These are phyloP conservation scores for Fregata magnificens DNA, from an alignment of 2,113 vertebrate species.

Conservation along the genomic window DNA sequence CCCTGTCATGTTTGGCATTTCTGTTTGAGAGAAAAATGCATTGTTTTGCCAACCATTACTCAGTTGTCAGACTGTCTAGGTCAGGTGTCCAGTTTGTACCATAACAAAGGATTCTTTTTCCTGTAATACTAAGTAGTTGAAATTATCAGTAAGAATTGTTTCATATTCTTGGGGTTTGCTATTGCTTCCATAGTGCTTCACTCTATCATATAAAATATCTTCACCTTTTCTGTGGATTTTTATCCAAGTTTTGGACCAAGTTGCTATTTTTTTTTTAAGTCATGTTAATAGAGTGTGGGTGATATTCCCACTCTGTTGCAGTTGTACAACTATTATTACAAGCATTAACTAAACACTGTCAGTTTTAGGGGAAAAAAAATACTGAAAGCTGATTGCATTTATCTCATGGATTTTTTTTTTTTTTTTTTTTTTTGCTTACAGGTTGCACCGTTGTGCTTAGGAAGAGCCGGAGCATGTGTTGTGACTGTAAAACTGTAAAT, in stretches of 20 bases:
- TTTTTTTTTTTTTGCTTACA: conserved; percentile 56
- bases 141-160: background rate
- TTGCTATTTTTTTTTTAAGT: background rate
- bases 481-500: conserved; percentile 90
- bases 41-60: background rate
- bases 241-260: background rate
- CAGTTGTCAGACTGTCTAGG: background rate
- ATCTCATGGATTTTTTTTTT: background rate
- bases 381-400: background rate
- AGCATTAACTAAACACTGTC: background rate
- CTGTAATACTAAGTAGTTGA: background rate
- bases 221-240: background rate
- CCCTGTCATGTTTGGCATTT: background rate
- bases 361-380: background rate
- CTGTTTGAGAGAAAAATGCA: background rate
- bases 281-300: background rate
- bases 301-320: background rate
- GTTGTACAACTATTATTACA: background rate
- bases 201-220: background rate
- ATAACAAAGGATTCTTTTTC: background rate
- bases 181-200: background rate
- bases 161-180: background rate
- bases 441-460: conserved; percentile 93
- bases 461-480: conserved; percentile 93
- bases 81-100: background rate